These are phyloP conservation scores for Glandiceps talaboti DNA, from an alignment of 53 echinoderm and acorn worm genomes.

Conservation along the genomic window DNA sequence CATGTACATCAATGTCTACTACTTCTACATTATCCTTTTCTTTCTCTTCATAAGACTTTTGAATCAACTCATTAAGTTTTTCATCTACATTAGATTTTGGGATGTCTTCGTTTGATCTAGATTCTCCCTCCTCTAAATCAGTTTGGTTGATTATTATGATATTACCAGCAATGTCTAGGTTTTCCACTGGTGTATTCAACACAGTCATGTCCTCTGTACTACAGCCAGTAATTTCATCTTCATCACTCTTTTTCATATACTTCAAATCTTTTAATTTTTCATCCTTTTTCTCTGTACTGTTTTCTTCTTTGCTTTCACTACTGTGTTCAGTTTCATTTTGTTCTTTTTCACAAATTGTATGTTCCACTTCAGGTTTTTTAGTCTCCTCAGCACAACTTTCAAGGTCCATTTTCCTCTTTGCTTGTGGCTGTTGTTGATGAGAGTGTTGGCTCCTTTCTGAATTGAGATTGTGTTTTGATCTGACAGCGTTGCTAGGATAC, in stretches of 20 bases:
- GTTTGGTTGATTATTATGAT: slow-evolving; percentile 14
- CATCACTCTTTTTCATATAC: slow-evolving; percentile 13
- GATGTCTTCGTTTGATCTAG: slow-evolving; percentile 7
- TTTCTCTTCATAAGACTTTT: slow-evolving; percentile 3
- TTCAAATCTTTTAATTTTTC: neutral
- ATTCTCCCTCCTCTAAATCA: slow-evolving; percentile 4
- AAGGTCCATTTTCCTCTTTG: neutral
- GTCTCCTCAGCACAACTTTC: neutral
- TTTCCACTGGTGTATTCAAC: slow-evolving; percentile 48
- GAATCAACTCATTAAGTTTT: slow-evolving; percentile 18
- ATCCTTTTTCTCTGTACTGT: neutral
- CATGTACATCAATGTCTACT: slow-evolving; percentile 3
- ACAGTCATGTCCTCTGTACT: slow-evolving; percentile 50
- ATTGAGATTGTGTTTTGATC: too few relatives aligned
- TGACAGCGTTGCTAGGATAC: too few relatives aligned
- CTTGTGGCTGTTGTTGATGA: neutral
- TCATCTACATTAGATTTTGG: neutral
- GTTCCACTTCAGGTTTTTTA: too few relatives aligned
- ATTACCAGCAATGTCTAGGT: slow-evolving; percentile 45
- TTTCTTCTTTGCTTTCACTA: too few relatives aligned
- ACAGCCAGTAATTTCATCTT: slow-evolving; percentile 46
- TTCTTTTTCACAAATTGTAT: too few relatives aligned
- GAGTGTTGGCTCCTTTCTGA: too few relatives aligned
- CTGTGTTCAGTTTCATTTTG: too few relatives aligned
- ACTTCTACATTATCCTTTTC: neutral